Percentiles rank a stretch among this genome's conserved stretches.
These are phyloP conservation scores for Platypus cylindrus DNA, from an alignment of 2,888 invertebrate genomes.

Conservation along the genomic window DNA sequence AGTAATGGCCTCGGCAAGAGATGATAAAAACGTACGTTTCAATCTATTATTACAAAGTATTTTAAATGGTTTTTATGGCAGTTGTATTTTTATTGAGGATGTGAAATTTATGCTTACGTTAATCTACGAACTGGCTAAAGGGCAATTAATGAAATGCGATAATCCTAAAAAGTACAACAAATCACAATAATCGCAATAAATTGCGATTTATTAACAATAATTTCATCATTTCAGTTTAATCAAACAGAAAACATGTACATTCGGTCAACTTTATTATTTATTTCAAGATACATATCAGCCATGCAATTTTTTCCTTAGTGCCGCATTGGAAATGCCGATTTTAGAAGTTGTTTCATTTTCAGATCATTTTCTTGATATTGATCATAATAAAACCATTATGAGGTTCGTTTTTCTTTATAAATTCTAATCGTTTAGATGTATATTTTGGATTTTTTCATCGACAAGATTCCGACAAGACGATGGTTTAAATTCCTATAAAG, in stretches of 20 bases:
- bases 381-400: conserved; percentile 72
- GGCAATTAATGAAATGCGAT: conserved; percentile 57
- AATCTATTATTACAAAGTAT: conserved; percentile 41
- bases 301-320: conserved; percentile 84
- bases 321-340: conserved; percentile 83
- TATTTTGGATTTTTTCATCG: conserved; percentile 1
- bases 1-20: conserved; percentile 33
- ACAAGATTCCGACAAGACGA: conserved; percentile 22
- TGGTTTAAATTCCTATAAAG: conserved; percentile 20
- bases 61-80: conserved; percentile 57
- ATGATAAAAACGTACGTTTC: conserved; percentile 23
- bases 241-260: conserved; percentile 74
- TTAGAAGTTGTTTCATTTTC: conserved; percentile 83
- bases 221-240: conserved; percentile 60
- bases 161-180: conserved; percentile 49
- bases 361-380: conserved; percentile 83
- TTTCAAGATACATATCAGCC: conserved; percentile 84
- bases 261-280: conserved; percentile 73
- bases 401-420: conserved; percentile 34
- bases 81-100: conserved; percentile 63
- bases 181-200: too few species aligned
- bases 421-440: background rate
- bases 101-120: conserved; percentile 52
- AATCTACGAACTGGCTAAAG: conserved; percentile 52
- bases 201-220: too few species aligned